Evolutionary conservation across 2,113 vertebrate species (phyloP), one percentile per base, ranked within the genome.

Genomic region (Callipepla squamata): DNA sequence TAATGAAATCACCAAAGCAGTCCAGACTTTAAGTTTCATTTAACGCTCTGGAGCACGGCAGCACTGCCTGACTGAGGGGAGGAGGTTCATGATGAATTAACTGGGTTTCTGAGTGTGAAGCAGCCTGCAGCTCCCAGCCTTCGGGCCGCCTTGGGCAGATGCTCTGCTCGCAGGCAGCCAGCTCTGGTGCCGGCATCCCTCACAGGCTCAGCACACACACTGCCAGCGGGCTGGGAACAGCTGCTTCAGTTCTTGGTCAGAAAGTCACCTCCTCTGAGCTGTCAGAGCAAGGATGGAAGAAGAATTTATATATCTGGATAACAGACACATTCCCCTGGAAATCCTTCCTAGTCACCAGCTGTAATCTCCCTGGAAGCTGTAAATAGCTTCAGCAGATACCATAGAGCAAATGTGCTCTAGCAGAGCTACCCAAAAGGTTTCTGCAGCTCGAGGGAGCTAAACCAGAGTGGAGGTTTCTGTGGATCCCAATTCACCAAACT

Each of bases 381-480:
- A 95, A 95, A 95, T 92, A 95, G 67, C 62, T 95, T 91, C 68
- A 76, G 45, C 90, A 91, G 80, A 82, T 80, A 74, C 53, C 67
- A 62, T 11, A 73, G 92, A 95, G 81, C 66, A 94, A 95, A 94
- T 92, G 75, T 91, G 92, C 48, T 91, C 67, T 70, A 79, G 79
- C 74, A 92, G 85, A 92, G 16, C 44, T 58, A 89, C 67, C 62
- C 62, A 91, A 81, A 47, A 76, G 85, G 81, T 85, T 88, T 89
- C 75, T 91, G 26, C 4, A 87, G 44, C 70, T 85, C 53, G 13
- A 72, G 65, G 44, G 84, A 93, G 22, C 20, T 30, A 67, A 89
- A 61, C 67, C 78, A 34, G 75, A 92, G 59, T n/a, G 53, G 78
- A 85, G 48, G 44, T 53, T 79, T 81, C 77, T 67, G 87, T n/a